Evolutionary conservation across 2,888 invertebrate species (phyloP), one percentile per base, ranked within the genome.

Genomic region (Amorpha juglandis): DNA sequence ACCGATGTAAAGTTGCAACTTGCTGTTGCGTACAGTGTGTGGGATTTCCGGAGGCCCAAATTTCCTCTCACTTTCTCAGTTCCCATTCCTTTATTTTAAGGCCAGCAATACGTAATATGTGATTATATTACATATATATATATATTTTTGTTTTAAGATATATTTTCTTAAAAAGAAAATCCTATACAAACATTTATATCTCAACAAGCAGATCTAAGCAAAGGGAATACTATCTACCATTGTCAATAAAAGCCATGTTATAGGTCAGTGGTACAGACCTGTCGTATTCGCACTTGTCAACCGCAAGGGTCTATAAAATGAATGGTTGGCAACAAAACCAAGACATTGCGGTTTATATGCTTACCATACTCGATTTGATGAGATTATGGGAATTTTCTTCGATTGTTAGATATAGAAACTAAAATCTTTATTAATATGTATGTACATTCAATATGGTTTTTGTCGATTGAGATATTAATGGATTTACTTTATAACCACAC

Each of bases 231-330:
- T n/a, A 55, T 9, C 8, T 19, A 58, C 19, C 42, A 11, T 42
- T 11, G 12, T 14, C 45, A 45, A 45, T 14, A 45, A 58, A 58
- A 19, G 6, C 38, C 3, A 42, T 42, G n/a, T 53, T 38, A 16
- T 58, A 42, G 58, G 58, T 58, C 42, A 58, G 19, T 58, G 6
- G 19, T 19, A 21, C 58, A 58, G 38, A 58, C 55, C 38, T 38
- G 55, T 35, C 11, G 9, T 42, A 58, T 58, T 19, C 38, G 42
- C 58, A 58, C 58, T 58, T 58, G 58, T 58, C 12, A 58, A 42
- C 58, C 58, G 58, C 58, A 58, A 38, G 16, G 58, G 58, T 19
- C 50, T 50, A 19, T 50, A 50, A 50, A 50, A 50, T 9, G 50
- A 19, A 50, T 50, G 19, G 19, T 19, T 19, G 11, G 50, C 19